phyloP scores from a whole-genome alignment of 2,113 vertebrate species.

The Anas platyrhynchos region DNA sequence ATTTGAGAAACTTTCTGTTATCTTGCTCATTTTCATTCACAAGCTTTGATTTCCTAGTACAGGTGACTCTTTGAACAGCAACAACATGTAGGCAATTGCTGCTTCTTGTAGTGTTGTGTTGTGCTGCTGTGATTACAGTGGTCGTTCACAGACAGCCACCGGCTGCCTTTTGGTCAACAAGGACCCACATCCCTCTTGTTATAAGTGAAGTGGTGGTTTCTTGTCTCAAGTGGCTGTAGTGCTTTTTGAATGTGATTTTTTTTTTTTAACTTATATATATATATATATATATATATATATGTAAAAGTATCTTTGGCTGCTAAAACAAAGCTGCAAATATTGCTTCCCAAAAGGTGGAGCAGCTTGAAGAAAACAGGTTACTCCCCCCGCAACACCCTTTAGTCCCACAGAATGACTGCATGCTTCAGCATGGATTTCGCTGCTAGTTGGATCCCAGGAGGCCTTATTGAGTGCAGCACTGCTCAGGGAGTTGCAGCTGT shows the following conservation, averaged over 20 bases:
- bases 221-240: neutral
- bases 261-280: neutral
- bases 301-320: neutral
- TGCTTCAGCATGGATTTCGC: slow-evolving; percentile 85
- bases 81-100: neutral
- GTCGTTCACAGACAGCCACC: slow-evolving; percentile 5
- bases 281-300: too few species aligned
- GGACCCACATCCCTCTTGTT: neutral
- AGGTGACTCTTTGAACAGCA: slow-evolving; percentile 59
- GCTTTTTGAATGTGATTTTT: neutral
- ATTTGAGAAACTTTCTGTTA: slow-evolving; percentile 62
- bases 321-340: slow-evolving; percentile 73
- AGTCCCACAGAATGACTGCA: slow-evolving; percentile 67
- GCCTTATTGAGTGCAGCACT: slow-evolving; percentile 80
- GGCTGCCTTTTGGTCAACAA: slow-evolving; percentile 8
- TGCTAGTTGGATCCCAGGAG: slow-evolving; percentile 91
- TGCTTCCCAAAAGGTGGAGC: slow-evolving; percentile 80
- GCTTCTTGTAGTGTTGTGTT: slow-evolving; percentile 49
- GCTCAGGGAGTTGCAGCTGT: slow-evolving; percentile 87
- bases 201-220: slow-evolving; percentile 9
- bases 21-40: neutral
- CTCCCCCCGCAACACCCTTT: neutral
- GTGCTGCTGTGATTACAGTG: slow-evolving; percentile 16
- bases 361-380: slow-evolving; percentile 79
- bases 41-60: slow-evolving; percentile 16